A percentile compares a stretch with the other conserved stretches of the same genome.
Evolutionary conservation across 2,888 invertebrate species (phyloP).

Genomic region (Dendrolimus houi): DNA sequence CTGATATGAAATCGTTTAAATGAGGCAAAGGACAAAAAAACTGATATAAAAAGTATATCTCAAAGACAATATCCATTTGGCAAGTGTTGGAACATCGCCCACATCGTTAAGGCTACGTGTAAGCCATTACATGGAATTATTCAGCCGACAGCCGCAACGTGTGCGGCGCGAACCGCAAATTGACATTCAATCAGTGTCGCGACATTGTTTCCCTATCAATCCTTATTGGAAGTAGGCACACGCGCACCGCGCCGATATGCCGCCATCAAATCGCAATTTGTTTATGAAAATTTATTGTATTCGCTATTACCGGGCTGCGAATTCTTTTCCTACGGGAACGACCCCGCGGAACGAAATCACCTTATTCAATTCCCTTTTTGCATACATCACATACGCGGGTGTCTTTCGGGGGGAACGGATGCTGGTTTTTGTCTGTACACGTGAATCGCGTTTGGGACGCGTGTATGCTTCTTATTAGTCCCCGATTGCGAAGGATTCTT

Average conservation of each 20-base stretch:
- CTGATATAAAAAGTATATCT: neutral
- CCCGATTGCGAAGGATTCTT: constrained; percentile 64
- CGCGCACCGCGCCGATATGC: constrained; percentile 56
- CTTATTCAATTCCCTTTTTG: constrained; percentile 77
- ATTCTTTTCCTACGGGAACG: constrained; percentile 72
- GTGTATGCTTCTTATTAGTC: constrained; percentile 71
- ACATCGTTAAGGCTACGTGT: constrained; percentile 62
- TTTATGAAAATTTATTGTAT: constrained; percentile 78
- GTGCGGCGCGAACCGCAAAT: constrained; percentile 39
- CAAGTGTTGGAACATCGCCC: constrained; percentile 34
- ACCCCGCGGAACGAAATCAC: constrained; percentile 71
- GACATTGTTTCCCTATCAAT: constrained; percentile 75
- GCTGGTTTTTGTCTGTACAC: constrained; percentile 68
- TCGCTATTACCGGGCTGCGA: constrained; percentile 66
- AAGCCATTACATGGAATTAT: constrained; percentile 58
- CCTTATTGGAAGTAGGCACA: constrained; percentile 67
- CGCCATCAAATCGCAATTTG: constrained; percentile 76
- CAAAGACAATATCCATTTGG: constrained; percentile 14
- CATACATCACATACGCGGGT: constrained; percentile 70
- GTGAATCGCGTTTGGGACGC: constrained; percentile 71
- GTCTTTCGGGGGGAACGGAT: constrained; percentile 54
- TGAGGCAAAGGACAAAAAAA: neutral
- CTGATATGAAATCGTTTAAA: neutral
- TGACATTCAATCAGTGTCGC: constrained; percentile 74
- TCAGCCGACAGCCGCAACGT: constrained; percentile 36